These are phyloP conservation scores for Platichthys stellatus DNA, from an alignment of 2,113 vertebrate genomes.

Conservation along the genomic window DNA sequence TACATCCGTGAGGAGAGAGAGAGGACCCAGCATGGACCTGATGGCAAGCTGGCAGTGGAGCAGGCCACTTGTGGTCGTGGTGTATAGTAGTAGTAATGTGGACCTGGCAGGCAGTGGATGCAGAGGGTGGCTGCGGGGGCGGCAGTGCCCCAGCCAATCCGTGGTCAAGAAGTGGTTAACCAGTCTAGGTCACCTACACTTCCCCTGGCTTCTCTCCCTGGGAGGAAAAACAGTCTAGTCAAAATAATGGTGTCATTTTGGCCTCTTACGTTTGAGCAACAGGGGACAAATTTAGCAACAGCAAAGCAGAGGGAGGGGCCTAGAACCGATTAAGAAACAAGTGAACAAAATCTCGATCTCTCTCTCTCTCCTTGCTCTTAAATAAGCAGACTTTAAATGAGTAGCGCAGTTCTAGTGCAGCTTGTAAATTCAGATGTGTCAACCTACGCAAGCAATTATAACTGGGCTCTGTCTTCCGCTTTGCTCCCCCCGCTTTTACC, in stretches of 20 bases:
- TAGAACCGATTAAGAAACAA: conserved; percentile 72
- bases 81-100: conserved; percentile 72
- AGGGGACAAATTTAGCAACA: conserved; percentile 81
- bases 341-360: conserved; percentile 59
- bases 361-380: conserved; percentile 49
- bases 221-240: conserved; percentile 85
- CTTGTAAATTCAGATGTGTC: conserved; percentile 79
- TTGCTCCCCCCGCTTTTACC: conserved; percentile 32
- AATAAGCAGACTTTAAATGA: conserved; percentile 74
- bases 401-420: conserved; percentile 54
- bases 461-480: conserved; percentile 63
- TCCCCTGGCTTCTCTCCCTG: conserved; percentile 76
- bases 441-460: conserved; percentile 80
- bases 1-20: conserved; percentile 54
- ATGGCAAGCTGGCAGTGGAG: conserved; percentile 64
- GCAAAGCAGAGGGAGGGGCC: conserved; percentile 68
- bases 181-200: conserved; percentile 83
- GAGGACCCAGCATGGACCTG: conserved; percentile 44
- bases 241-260: conserved; percentile 88
- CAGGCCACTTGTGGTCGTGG: conserved; percentile 67
- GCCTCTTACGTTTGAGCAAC: conserved; percentile 72
- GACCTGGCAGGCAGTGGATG: conserved; percentile 67
- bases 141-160: conserved; percentile 66
- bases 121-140: conserved; percentile 69
- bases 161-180: conserved; percentile 74